Conservation (phyloP, 1,140 invertebrate genomes). For the Cydia amplana region DNA sequence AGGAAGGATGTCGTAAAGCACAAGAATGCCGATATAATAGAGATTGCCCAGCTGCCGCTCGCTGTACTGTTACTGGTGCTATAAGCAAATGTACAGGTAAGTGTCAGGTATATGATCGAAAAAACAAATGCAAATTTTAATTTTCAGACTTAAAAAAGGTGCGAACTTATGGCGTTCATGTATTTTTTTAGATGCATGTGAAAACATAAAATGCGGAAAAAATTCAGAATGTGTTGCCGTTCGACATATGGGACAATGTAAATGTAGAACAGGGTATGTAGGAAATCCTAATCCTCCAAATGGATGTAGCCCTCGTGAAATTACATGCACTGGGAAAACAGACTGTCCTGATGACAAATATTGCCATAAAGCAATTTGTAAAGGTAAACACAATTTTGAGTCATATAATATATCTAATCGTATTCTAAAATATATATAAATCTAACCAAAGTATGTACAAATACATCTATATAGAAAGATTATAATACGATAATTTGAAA, state of each 20-base stretch:
- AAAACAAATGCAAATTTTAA: constrained; percentile 14
- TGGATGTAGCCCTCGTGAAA: constrained; percentile 88
- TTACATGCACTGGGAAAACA: constrained; percentile 83
- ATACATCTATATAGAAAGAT: background rate
- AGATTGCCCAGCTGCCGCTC: constrained; percentile 89
- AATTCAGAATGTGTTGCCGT: constrained; percentile 90
- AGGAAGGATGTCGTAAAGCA: constrained; percentile 87
- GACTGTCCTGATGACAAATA: constrained; percentile 90
- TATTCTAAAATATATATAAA: no score
- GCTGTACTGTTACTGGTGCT: constrained; percentile 85
- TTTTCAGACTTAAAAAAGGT: constrained; percentile 24
- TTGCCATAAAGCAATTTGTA: constrained; percentile 89
- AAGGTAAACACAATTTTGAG: constrained; percentile 81
- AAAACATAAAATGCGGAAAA: constrained; percentile 85
- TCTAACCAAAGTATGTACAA: no score
- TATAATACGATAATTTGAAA: constrained; percentile 34
- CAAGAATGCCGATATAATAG: constrained; percentile 88
- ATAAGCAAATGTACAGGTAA: constrained; percentile 86
- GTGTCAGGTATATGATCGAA: constrained; percentile 41
- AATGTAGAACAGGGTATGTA: constrained; percentile 87
- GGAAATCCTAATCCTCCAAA: constrained; percentile 85
- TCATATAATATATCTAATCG: background rate
- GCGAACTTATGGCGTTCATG: constrained; percentile 30
- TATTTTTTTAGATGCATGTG: constrained; percentile 85
- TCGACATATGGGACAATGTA: constrained; percentile 87